phyloP scores from a whole-genome alignment of 2,888 invertebrate genomes.

The Ceramica pisi region DNA sequence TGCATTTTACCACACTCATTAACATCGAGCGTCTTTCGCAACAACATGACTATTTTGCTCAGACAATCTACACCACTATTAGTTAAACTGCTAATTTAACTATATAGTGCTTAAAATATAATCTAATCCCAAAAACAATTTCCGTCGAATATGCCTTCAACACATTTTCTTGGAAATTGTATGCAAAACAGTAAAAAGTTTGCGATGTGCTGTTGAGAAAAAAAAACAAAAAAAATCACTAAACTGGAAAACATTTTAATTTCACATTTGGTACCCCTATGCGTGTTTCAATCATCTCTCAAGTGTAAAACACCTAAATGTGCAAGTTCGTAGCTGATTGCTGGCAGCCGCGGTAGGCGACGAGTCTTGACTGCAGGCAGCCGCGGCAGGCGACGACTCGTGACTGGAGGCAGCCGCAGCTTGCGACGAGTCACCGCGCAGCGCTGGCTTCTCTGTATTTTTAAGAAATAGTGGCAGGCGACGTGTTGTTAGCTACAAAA shows the following conservation, averaged over 20 bases:
- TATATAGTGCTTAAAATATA: neutral
- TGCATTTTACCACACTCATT: neutral
- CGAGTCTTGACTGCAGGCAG: too few species aligned
- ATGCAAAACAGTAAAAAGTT: neutral
- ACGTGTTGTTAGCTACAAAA: too few species aligned
- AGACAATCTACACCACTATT: neutral
- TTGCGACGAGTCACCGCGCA: too few species aligned
- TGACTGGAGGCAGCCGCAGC: too few species aligned
- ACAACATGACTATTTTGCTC: neutral
- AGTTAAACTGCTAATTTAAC: slow-evolving; percentile 2
- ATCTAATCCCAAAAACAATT: slow-evolving; percentile 1
- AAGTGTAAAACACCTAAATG: too few species aligned
- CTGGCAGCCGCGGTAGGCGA: too few species aligned
- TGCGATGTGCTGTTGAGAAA: neutral
- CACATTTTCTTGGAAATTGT: slow-evolving; percentile 7
- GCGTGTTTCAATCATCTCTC: too few species aligned
- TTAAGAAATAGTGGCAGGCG: too few species aligned
- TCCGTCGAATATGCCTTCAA: neutral
- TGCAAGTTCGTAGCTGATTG: too few species aligned
- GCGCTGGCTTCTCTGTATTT: too few species aligned
- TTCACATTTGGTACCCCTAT: too few species aligned
- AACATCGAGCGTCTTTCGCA: neutral
- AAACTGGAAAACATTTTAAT: neutral
- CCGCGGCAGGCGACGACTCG: too few species aligned
- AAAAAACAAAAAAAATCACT: neutral